Conservation (phyloP, 2,888 invertebrate genomes). For the Lordiphosa fenestrarum region DNA sequence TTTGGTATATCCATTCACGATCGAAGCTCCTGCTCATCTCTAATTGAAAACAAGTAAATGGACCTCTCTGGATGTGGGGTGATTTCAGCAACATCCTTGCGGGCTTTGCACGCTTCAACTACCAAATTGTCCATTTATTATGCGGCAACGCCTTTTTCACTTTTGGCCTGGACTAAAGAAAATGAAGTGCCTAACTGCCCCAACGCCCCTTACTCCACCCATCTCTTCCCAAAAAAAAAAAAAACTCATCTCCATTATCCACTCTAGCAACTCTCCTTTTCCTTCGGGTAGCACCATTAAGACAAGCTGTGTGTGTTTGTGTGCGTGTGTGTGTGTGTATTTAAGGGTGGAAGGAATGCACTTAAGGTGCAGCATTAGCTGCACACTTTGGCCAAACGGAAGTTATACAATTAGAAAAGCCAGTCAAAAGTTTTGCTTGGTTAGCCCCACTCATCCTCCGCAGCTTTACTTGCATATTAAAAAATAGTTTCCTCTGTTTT, state of each 20-base stretch:
- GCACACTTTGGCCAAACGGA: constrained; percentile 68
- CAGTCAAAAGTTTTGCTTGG: constrained; percentile 62
- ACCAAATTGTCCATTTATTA: constrained; percentile 77
- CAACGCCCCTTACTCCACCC: constrained; percentile 2
- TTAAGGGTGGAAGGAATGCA: constrained; percentile 40
- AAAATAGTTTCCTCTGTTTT: constrained; percentile 50
- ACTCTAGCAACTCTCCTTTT: constrained; percentile 8
- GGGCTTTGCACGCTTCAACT: constrained; percentile 71
- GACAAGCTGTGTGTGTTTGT: constrained; percentile 51
- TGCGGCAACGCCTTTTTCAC: constrained; percentile 77
- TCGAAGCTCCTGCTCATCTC: too few species aligned
- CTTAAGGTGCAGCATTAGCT: constrained; percentile 71
- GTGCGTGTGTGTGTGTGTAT: constrained; percentile 9
- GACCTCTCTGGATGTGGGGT: background rate
- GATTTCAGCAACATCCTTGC: constrained; percentile 60
- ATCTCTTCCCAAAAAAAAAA: constrained; percentile 8
- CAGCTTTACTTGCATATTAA: constrained; percentile 57
- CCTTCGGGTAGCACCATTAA: constrained; percentile 51
- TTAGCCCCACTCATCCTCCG: constrained; percentile 10
- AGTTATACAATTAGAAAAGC: constrained; percentile 72
- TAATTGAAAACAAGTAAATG: too few species aligned
- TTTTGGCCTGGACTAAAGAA: constrained; percentile 56
- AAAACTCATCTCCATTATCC: constrained; percentile 16
- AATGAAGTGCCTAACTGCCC: constrained; percentile 57
- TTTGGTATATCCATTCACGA: too few species aligned